Evolutionary conservation across 2,113 vertebrate species (phyloP).

Genomic region (Triplophysa dalaica): DNA sequence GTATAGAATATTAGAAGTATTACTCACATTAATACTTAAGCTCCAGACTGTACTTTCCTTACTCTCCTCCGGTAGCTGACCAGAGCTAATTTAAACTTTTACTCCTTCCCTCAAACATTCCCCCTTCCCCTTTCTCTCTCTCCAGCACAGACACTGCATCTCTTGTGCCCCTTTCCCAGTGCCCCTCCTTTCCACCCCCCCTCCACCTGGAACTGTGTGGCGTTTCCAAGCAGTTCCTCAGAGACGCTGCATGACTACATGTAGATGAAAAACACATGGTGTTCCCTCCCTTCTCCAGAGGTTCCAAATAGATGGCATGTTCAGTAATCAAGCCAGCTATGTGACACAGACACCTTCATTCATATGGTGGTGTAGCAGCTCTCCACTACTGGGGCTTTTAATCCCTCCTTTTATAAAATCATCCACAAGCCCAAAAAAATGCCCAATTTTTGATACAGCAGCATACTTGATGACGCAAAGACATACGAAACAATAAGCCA

Average conservation of each 20-base stretch:
- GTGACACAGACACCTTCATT: slow-evolving; percentile 73
- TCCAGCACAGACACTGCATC: slow-evolving; percentile 80
- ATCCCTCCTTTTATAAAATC: neutral
- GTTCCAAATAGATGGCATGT: slow-evolving; percentile 64
- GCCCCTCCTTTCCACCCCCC: slow-evolving; percentile 59
- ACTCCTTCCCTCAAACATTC: slow-evolving; percentile 74
- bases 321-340: slow-evolving; percentile 61
- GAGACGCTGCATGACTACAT: slow-evolving; percentile 69
- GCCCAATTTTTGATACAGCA: no score
- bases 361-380: slow-evolving; percentile 64
- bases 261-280: slow-evolving; percentile 80
- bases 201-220: slow-evolving; percentile 72
- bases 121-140: slow-evolving; percentile 65
- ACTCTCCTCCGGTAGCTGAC: slow-evolving; percentile 58
- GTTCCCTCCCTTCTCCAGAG: slow-evolving; percentile 49
- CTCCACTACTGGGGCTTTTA: slow-evolving; percentile 50
- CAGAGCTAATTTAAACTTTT: slow-evolving; percentile 76
- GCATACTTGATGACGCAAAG: no score
- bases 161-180: slow-evolving; percentile 71
- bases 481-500: slow-evolving; percentile 1
- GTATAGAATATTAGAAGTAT: slow-evolving; percentile 2
- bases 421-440: neutral
- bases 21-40: slow-evolving; percentile 45
- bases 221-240: slow-evolving; percentile 67
- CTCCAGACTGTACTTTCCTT: slow-evolving; percentile 48